Conservation (phyloP, 37 sponge, comb jelly and placozoan species). For the Hormiphora californensis region DNA sequence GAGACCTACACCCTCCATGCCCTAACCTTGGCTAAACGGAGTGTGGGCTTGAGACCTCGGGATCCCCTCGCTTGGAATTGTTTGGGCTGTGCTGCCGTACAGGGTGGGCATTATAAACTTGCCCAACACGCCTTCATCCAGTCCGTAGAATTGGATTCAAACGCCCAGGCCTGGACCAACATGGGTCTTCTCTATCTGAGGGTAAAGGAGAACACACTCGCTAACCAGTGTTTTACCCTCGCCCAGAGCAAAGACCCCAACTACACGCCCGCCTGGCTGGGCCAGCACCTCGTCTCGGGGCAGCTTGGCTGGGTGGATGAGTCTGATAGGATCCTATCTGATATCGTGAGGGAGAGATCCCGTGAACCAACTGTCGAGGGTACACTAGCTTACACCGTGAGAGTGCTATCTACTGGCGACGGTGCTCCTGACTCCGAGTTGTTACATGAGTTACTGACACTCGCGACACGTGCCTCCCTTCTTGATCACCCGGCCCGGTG, state of each 20-base stretch:
- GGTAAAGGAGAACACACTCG: neutral
- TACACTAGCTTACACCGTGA: neutral
- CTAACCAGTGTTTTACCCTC: neutral
- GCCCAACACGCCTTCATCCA: conserved; percentile 40
- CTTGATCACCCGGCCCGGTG: neutral
- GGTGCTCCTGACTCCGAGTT: too few relatives aligned
- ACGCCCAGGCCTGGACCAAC: conserved; percentile 37
- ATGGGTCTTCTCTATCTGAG: neutral
- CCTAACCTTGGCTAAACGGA: neutral
- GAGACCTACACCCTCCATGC: neutral
- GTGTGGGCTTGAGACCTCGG: neutral
- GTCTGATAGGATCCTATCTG: neutral
- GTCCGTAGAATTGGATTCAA: neutral
- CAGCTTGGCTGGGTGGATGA: neutral
- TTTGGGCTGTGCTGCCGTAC: neutral
- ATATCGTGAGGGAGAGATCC: neutral
- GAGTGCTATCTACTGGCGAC: neutral
- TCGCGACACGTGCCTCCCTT: neutral
- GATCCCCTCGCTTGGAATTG: conserved; percentile 21
- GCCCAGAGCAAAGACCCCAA: conserved; percentile 47
- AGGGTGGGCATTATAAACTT: neutral
- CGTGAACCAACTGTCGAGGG: conserved; percentile 9
- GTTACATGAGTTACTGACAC: neutral
- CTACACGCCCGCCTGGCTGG: conserved; percentile 9
- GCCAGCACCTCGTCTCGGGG: neutral